phyloP scores from a whole-genome alignment of 2,888 invertebrate genomes.

The Agrilus cyanescens region DNA sequence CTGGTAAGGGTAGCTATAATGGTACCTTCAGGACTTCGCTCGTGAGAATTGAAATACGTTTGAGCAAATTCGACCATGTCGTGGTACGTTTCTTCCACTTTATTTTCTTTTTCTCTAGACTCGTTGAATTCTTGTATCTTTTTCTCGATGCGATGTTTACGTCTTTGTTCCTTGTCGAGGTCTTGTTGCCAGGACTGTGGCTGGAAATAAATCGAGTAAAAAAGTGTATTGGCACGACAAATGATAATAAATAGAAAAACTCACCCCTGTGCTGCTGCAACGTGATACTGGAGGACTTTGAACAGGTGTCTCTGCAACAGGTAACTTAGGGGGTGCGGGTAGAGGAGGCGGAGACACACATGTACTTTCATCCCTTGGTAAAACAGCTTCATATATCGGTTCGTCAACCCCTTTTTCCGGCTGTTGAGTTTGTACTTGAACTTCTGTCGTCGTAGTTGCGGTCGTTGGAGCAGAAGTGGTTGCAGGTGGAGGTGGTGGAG shows the following conservation, averaged over 20 bases:
- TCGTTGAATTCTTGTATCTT: conserved; percentile 73
- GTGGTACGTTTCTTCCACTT: conserved; percentile 51
- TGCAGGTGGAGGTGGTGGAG: conserved; percentile 55
- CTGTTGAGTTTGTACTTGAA: conserved; percentile 11
- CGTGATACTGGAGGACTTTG: conserved; percentile 41
- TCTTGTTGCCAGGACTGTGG: conserved; percentile 29
- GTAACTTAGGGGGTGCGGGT: conserved; percentile 36
- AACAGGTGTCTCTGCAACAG: conserved; percentile 37
- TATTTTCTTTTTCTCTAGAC: conserved; percentile 37
- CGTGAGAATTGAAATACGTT: conserved; percentile 82
- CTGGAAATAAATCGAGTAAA: conserved; percentile 15
- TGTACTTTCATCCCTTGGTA: conserved; percentile 51
- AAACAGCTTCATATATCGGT: conserved; percentile 78
- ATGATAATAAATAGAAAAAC: conserved; percentile 12
- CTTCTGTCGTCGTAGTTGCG: conserved; percentile 34
- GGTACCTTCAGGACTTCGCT: conserved; percentile 74
- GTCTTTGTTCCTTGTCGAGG: conserved; percentile 53
- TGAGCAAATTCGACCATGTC: conserved; percentile 92
- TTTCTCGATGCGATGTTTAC: conserved; percentile 75
- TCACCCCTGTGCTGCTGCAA: conserved; percentile 38
- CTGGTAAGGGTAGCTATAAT: conserved; percentile 77
- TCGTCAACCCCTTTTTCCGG: conserved; percentile 37
- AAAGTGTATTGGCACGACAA: neutral
- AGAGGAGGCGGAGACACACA: conserved; percentile 36
- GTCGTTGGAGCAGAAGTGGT: conserved; percentile 40